Percentiles rank a stretch among this genome's conserved stretches.
Conservation (phyloP, 2,113 vertebrate species). For the Thomomys bottae region DNA sequence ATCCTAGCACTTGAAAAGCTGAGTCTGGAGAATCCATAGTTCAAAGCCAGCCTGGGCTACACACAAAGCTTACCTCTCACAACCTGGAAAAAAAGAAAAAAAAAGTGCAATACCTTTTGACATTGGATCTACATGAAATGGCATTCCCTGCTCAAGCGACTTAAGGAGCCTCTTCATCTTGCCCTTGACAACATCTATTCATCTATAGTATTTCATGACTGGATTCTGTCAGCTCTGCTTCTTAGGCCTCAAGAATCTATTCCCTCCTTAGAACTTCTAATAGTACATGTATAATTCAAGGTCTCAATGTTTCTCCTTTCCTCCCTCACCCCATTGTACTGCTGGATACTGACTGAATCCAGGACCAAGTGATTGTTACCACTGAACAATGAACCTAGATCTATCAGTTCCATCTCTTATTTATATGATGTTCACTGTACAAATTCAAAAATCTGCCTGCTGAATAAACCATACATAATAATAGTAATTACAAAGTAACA, state of each 20-base stretch:
- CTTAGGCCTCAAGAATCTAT: neutral
- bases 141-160: neutral
- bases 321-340: too few species aligned
- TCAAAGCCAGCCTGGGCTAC: too few species aligned
- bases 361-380: too few species aligned
- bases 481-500: conserved; percentile 19
- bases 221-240: neutral
- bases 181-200: too few species aligned
- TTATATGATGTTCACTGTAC: neutral
- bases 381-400: too few species aligned
- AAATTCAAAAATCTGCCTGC: neutral
- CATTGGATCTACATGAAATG: neutral
- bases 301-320: neutral
- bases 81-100: too few species aligned
- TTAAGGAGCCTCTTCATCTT: neutral
- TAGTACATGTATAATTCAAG: neutral
- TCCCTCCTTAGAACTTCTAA: neutral
- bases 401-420: neutral
- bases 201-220: neutral
- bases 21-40: too few species aligned
- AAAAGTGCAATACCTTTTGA: too few species aligned
- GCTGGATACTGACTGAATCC: too few species aligned
- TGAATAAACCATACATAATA: neutral
- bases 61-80: too few species aligned
- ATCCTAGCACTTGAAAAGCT: too few species aligned